phyloP scores from a whole-genome alignment of 1,140 invertebrate genomes.

The Agrilus planipennis region DNA sequence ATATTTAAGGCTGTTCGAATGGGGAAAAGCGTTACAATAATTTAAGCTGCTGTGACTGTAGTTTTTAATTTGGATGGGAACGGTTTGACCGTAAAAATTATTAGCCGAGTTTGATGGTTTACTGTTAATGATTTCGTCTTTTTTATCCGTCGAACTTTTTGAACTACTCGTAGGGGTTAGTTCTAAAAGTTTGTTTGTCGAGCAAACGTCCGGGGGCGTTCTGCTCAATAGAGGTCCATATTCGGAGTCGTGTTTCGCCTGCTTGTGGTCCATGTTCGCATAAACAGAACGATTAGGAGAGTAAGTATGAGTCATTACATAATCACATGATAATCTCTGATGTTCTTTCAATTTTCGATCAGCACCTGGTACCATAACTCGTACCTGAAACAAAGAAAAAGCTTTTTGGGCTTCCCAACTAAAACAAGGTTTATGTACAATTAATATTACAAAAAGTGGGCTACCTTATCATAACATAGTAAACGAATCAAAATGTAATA shows the following conservation, averaged over 20 bases:
- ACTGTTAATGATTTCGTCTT: slow-evolving; percentile 18
- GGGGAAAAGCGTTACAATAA: slow-evolving; percentile 15
- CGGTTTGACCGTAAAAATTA: slow-evolving; percentile 28
- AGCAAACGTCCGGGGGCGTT: slow-evolving; percentile 32
- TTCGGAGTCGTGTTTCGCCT: slow-evolving; percentile 28
- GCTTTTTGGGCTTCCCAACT: no score
- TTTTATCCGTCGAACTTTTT: slow-evolving; percentile 12
- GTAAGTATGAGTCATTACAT: slow-evolving; percentile 22
- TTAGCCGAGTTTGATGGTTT: slow-evolving; percentile 15
- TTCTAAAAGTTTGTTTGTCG: slow-evolving; percentile 29
- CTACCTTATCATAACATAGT: no score
- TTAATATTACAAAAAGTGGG: no score
- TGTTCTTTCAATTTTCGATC: slow-evolving; percentile 46
- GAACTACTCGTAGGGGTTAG: slow-evolving; percentile 15
- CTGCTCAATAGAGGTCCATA: slow-evolving; percentile 29
- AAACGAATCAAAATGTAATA: no score
- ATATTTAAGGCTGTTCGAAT: slow-evolving; percentile 26
- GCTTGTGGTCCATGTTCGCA: slow-evolving; percentile 5
- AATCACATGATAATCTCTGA: slow-evolving; percentile 28
- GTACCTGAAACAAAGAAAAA: slow-evolving; percentile 32
- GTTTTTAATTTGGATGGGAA: slow-evolving; percentile 32
- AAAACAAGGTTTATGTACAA: no score
- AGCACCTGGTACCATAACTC: slow-evolving; percentile 50
- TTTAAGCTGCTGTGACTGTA: slow-evolving; percentile 13
- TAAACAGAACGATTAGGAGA: slow-evolving; percentile 1